These are phyloP conservation scores for Acrobasis repandana DNA, from an alignment of 2,888 invertebrate genomes.

Conservation along the genomic window DNA sequence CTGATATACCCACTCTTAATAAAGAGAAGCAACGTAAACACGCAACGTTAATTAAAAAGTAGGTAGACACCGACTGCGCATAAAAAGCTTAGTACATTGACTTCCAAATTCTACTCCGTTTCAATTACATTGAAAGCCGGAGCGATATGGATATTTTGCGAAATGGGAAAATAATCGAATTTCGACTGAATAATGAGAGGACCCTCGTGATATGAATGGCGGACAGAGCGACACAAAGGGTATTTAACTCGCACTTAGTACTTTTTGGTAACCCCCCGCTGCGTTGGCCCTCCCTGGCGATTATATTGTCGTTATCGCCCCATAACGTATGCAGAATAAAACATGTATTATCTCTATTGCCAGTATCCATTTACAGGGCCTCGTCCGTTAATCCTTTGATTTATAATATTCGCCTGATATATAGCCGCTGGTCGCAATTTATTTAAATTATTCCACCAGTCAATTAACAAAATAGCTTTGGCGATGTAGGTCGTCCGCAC, in stretches of 20 bases:
- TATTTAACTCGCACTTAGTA: constrained; percentile 82
- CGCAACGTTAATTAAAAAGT: constrained; percentile 40
- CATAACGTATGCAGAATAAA: constrained; percentile 79
- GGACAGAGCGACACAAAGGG: constrained; percentile 77
- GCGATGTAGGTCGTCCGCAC: constrained; percentile 55
- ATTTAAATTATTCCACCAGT: constrained; percentile 80
- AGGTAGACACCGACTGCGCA: constrained; percentile 27
- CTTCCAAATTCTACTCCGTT: constrained; percentile 64
- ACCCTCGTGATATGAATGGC: constrained; percentile 71
- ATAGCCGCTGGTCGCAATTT: constrained; percentile 73
- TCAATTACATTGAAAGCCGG: constrained; percentile 78
- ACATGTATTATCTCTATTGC: constrained; percentile 75
- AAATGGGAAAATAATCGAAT: constrained; percentile 83
- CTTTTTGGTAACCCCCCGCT: constrained; percentile 72
- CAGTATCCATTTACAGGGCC: constrained; percentile 74
- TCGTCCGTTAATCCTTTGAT: constrained; percentile 77
- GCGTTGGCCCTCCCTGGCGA: constrained; percentile 56
- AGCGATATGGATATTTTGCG: constrained; percentile 81
- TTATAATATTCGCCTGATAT: constrained; percentile 75
- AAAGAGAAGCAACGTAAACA: constrained; percentile 43
- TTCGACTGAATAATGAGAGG: constrained; percentile 81
- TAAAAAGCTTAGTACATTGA: constrained; percentile 52
- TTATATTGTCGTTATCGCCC: constrained; percentile 79
- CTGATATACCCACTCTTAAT: constrained; percentile 68
- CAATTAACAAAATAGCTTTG: constrained; percentile 80